These are phyloP conservation scores for Nematopogon swammerdamellus DNA, from an alignment of 2,888 invertebrate species.

Conservation along the genomic window DNA sequence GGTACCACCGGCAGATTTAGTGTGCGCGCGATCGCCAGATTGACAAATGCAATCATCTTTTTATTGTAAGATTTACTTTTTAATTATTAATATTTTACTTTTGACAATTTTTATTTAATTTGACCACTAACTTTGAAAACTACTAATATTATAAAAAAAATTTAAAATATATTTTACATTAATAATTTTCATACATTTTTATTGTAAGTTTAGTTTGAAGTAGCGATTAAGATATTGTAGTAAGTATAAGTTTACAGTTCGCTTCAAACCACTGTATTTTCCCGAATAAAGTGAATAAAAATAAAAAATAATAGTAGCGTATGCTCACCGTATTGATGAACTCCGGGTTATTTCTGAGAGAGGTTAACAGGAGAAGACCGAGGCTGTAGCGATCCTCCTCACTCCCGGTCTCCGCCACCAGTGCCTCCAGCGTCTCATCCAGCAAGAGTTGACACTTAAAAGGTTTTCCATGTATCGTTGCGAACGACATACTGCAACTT, in stretches of 20 bases:
- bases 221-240: too few relatives aligned
- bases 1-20: too few relatives aligned
- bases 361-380: not conserved
- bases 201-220: slow-evolving; percentile 10
- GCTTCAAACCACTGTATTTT: too few relatives aligned
- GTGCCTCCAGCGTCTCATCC: not conserved
- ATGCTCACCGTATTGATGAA: not conserved
- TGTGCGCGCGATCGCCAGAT: too few relatives aligned
- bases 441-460: not conserved
- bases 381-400: not conserved
- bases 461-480: not conserved
- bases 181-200: too few relatives aligned
- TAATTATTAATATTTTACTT: too few relatives aligned
- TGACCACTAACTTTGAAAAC: too few relatives aligned
- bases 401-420: not conserved
- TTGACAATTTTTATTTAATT: too few relatives aligned
- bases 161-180: too few relatives aligned
- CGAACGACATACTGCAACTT: not conserved
- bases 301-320: slow-evolving; percentile 9
- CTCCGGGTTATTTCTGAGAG: not conserved
- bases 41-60: too few relatives aligned
- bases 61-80: too few relatives aligned
- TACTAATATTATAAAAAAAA: slow-evolving; percentile 4
- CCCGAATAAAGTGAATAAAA: slow-evolving; percentile 10
- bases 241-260: too few relatives aligned